Percentiles rank a stretch among this genome's conserved stretches.
Evolutionary conservation across 1,140 invertebrate genomes (phyloP).

Genomic region (Limonius californicus): DNA sequence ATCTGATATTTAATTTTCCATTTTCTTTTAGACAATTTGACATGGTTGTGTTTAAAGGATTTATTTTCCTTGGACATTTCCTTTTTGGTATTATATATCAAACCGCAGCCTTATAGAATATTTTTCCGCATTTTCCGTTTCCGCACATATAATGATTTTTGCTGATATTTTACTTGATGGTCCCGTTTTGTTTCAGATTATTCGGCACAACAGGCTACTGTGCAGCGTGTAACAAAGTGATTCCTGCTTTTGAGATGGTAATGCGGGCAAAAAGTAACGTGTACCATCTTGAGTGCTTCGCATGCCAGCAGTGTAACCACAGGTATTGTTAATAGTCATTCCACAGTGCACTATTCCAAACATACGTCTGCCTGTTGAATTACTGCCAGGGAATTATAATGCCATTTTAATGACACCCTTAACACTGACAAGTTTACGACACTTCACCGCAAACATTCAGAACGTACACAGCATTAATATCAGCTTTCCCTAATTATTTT

Average conservation of each 20-base stretch:
- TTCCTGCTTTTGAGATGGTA: slow-evolving; percentile 96
- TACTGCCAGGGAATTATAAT: slow-evolving; percentile 25
- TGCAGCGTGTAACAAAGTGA: slow-evolving; percentile 87
- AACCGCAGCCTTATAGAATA: too few relatives aligned
- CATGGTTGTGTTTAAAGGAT: too few relatives aligned
- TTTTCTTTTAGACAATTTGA: too few relatives aligned
- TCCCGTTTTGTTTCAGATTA: slow-evolving; percentile 69
- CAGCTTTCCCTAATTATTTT: not conserved
- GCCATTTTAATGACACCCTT: slow-evolving; percentile 16
- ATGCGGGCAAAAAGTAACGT: slow-evolving; percentile 93
- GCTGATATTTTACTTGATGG: too few relatives aligned
- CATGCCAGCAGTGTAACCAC: slow-evolving; percentile 94
- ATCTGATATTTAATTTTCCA: too few relatives aligned
- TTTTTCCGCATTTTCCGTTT: too few relatives aligned
- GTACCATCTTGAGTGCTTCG: slow-evolving; percentile 95
- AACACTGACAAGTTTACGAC: slow-evolving; percentile 10
- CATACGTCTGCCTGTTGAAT: slow-evolving; percentile 8
- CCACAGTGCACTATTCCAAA: slow-evolving; percentile 1
- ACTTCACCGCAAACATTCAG: slow-evolving; percentile 9
- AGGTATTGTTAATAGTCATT: slow-evolving; percentile 59
- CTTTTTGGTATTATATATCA: too few relatives aligned
- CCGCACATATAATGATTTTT: too few relatives aligned
- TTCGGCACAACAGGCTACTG: slow-evolving; percentile 92
- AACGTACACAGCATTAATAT: not conserved
- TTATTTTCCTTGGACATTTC: too few relatives aligned